Conservation (phyloP, 2,113 vertebrate species). For the Actenoides hombroni region DNA sequence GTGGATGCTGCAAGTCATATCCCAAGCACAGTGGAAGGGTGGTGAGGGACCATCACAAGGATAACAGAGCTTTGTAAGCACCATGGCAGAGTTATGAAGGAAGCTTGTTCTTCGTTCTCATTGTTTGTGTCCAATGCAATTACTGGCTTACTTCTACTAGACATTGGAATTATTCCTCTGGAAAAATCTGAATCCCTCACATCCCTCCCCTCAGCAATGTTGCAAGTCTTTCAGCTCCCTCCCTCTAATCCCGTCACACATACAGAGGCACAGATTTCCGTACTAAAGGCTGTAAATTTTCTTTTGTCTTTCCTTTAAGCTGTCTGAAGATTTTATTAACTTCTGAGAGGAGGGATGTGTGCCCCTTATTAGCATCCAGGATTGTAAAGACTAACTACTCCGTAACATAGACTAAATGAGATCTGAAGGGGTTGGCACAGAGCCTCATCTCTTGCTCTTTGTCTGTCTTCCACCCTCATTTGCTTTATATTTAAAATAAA, state of each 20-base stretch:
- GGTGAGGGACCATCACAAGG: background rate
- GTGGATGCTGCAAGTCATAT: background rate
- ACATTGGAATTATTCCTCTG: background rate
- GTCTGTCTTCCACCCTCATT: slow-evolving; percentile 36
- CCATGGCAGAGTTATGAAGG: background rate
- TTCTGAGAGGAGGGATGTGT: background rate
- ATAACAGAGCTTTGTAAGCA: background rate
- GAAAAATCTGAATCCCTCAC: background rate
- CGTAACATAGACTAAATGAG: slow-evolving; percentile 4
- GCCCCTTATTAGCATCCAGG: background rate
- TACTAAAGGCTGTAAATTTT: background rate
- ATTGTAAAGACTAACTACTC: background rate
- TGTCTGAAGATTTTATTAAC: background rate
- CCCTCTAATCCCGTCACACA: background rate
- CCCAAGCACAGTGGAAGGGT: background rate
- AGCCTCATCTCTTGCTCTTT: slow-evolving; percentile 19
- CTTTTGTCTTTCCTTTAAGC: background rate
- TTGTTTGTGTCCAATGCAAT: background rate
- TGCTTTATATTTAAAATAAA: slow-evolving; percentile 47
- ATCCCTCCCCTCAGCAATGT: background rate
- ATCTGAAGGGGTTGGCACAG: background rate
- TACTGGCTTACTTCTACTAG: background rate
- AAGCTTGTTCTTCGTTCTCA: background rate
- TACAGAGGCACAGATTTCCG: background rate
- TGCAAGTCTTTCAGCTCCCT: background rate